Evolutionary conservation across 2,797 vertebrate genomes (phyloP).

Genomic region (Pipistrellus kuhlii): DNA sequence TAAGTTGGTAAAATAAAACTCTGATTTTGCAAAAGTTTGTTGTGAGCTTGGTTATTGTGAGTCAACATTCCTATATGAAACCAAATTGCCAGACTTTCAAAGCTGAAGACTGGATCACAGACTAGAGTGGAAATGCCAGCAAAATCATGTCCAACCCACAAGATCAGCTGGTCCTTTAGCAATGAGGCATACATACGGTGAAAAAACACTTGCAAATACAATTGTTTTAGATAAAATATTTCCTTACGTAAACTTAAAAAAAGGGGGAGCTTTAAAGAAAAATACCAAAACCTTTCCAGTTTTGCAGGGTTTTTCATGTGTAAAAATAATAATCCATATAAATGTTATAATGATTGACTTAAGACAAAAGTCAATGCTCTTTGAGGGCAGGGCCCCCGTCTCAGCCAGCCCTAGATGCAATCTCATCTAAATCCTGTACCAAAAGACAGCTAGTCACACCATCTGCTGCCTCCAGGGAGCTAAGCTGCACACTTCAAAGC

Average conservation of each 20-base stretch:
- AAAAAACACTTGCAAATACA: constrained; percentile 47
- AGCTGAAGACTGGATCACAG: not conserved
- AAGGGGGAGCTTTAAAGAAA: not conserved
- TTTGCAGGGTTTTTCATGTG: constrained; percentile 1
- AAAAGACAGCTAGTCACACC: constrained; percentile 77
- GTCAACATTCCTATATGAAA: not conserved
- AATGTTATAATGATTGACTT: not conserved
- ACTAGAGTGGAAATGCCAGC: not conserved
- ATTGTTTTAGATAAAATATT: constrained; percentile 27
- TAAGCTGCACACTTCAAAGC: constrained; percentile 79
- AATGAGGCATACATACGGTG: not conserved
- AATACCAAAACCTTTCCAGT: not conserved
- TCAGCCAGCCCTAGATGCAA: not conserved
- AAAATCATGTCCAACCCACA: not conserved
- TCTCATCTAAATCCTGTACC: constrained; percentile 68
- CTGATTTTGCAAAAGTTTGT: not conserved
- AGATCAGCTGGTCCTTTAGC: not conserved
- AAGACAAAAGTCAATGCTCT: constrained; percentile 36
- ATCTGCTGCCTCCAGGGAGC: constrained; percentile 81
- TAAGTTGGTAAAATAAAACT: constrained; percentile 17
- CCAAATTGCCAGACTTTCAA: not conserved
- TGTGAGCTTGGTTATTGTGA: not conserved
- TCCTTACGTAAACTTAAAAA: constrained; percentile 7
- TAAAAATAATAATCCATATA: constrained; percentile 49
- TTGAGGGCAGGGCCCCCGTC: constrained; percentile 65